Conservation (phyloP, 1,140 invertebrate genomes). For the Lepidurus packardi region DNA sequence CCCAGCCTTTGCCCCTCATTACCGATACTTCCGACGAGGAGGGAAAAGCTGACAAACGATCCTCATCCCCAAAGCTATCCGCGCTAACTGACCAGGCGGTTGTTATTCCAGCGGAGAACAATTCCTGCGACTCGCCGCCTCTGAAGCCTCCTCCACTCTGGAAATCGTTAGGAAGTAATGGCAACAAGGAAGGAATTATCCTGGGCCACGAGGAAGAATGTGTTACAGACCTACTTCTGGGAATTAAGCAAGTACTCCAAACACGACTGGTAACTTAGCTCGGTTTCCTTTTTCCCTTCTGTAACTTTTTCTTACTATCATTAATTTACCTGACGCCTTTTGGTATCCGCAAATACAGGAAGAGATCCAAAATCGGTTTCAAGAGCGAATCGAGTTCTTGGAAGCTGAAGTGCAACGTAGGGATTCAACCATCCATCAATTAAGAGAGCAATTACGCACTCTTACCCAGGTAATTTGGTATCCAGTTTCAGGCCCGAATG, state of each 20-base stretch:
- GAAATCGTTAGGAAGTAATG: conserved; percentile 1
- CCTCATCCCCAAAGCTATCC: neutral
- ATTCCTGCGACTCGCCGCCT: conserved; percentile 39
- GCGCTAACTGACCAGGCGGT: neutral
- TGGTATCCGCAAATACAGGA: conserved; percentile 44
- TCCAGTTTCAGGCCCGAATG: too few species aligned
- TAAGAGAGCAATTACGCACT: conserved; percentile 63
- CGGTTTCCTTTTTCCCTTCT: too few species aligned
- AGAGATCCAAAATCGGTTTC: conserved; percentile 50
- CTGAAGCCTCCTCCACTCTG: conserved; percentile 30
- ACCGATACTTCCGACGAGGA: neutral
- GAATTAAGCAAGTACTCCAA: conserved; percentile 37
- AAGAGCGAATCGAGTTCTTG: conserved; percentile 59
- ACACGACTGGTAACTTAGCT: conserved; percentile 35
- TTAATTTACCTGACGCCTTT: neutral
- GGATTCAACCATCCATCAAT: conserved; percentile 68
- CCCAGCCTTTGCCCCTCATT: conserved; percentile 41
- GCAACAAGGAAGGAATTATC: neutral
- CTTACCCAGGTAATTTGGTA: conserved; percentile 47
- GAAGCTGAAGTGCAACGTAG: conserved; percentile 67
- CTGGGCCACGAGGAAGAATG: conserved; percentile 35
- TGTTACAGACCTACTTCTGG: conserved; percentile 36
- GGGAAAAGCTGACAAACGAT: neutral
- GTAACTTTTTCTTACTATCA: too few species aligned
- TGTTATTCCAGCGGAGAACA: neutral